Evolutionary conservation across 2,888 invertebrate species (phyloP).

Genomic region (Gastrophysa polygoni): DNA sequence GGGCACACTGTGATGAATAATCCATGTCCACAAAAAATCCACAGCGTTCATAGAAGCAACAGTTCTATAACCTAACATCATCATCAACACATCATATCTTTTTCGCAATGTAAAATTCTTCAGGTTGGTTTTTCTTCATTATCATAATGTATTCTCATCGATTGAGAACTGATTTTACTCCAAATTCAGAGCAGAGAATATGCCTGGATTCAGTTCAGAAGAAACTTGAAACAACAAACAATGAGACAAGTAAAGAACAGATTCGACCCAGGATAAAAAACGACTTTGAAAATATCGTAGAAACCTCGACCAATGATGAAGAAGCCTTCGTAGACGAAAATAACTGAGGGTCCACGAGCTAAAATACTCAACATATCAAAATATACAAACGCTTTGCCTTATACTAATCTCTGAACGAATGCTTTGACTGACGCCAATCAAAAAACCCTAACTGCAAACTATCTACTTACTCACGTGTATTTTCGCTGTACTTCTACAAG

Average conservation of each 20-base stretch:
- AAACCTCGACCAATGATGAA: slow-evolving; percentile 1
- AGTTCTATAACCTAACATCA: too few relatives aligned
- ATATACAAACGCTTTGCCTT: slow-evolving; percentile 29
- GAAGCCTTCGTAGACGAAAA: not conserved
- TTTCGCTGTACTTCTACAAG: slow-evolving; percentile 3
- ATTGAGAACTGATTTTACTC: too few relatives aligned
- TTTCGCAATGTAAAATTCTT: too few relatives aligned
- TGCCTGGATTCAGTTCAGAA: slow-evolving; percentile 8
- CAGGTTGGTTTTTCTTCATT: too few relatives aligned
- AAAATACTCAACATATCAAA: slow-evolving; percentile 33
- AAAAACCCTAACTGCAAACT: slow-evolving; percentile 18
- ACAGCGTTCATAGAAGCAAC: too few relatives aligned
- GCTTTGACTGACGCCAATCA: slow-evolving; percentile 10
- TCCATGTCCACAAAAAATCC: too few relatives aligned
- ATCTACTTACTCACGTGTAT: slow-evolving; percentile 21
- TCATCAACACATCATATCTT: too few relatives aligned
- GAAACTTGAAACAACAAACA: slow-evolving; percentile 31
- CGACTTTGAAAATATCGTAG: not conserved
- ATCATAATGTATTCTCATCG: too few relatives aligned
- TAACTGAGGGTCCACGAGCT: slow-evolving; percentile 41
- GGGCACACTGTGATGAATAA: too few relatives aligned
- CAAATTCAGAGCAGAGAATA: too few relatives aligned
- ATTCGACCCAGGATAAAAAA: slow-evolving; percentile 53
- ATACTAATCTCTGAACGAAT: slow-evolving; percentile 23
- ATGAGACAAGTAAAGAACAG: slow-evolving; percentile 49